phyloP scores from a whole-genome alignment of 2,113 vertebrate genomes.

The Dolichotis patagonum region DNA sequence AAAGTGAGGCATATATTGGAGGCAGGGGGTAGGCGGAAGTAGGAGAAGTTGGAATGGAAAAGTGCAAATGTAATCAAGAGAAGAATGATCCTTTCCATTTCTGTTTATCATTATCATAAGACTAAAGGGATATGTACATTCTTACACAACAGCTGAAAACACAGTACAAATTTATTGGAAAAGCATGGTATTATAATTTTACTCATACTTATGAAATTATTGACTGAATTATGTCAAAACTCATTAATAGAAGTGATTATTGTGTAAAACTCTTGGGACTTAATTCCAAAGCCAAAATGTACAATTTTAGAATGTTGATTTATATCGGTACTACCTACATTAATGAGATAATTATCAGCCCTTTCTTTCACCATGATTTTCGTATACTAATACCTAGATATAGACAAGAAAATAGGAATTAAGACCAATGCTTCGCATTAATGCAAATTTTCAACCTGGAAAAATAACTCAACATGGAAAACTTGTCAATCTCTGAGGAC shows the following conservation, averaged over 20 bases:
- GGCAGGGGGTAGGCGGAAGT: background rate
- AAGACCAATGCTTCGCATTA: background rate
- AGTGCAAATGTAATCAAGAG: slow-evolving; percentile 22
- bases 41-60: slow-evolving; percentile 39
- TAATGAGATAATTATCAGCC: background rate
- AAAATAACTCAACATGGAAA: background rate
- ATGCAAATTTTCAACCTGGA: background rate
- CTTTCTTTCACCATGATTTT: background rate
- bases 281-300: background rate
- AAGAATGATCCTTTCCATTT: slow-evolving; percentile 14
- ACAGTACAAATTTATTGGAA: background rate
- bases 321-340: background rate
- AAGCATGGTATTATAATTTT: background rate
- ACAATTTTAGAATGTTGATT: background rate
- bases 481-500: background rate
- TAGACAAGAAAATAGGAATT: background rate
- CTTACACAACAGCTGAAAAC: background rate
- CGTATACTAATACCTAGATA: background rate
- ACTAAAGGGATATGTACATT: background rate
- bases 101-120: background rate
- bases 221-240: background rate
- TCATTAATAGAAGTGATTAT: background rate
- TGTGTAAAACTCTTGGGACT: slow-evolving; percentile 39
- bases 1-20: background rate
- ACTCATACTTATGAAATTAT: background rate